A percentile compares a stretch with the other conserved stretches of the same genome.
phyloP scores from a whole-genome alignment of 92 coral and sea anemone species.

The Bergia puertoricense region DNA sequence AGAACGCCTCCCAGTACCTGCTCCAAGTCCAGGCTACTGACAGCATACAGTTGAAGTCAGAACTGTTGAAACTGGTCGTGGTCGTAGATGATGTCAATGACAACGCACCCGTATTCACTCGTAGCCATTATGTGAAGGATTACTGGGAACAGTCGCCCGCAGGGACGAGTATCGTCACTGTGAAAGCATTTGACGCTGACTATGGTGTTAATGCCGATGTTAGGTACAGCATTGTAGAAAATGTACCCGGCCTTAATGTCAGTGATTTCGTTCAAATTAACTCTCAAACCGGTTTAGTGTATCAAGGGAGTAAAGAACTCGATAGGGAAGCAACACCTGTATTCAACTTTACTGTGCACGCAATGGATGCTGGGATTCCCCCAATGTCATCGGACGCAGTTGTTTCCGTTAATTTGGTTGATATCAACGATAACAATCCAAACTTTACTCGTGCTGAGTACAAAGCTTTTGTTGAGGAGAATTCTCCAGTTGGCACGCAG shows the following conservation, averaged over 20 bases:
- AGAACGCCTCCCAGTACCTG: constrained; percentile 66
- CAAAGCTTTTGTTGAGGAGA: constrained; percentile 79
- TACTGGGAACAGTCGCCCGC: constrained; percentile 84
- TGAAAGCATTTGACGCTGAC: constrained; percentile 74
- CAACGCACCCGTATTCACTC: constrained; percentile 70
- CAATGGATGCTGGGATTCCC: constrained; percentile 69
- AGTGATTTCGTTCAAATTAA: constrained; percentile 61
- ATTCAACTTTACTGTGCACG: constrained; percentile 74
- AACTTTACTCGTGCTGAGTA: constrained; percentile 68
- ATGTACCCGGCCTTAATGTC: constrained; percentile 41
- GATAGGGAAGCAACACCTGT: constrained; percentile 57
- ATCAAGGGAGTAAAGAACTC: constrained; percentile 58
- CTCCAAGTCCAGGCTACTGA: constrained; percentile 69
- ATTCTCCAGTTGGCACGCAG: constrained; percentile 70
- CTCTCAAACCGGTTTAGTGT: constrained; percentile 59
- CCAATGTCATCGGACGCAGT: constrained; percentile 52
- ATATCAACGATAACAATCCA: constrained; percentile 87
- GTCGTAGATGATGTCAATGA: constrained; percentile 81
- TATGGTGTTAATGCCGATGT: constrained; percentile 76
- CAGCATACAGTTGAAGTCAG: constrained; percentile 61
- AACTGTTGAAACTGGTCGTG: constrained; percentile 52
- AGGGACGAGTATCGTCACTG: constrained; percentile 73
- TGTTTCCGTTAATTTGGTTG: constrained; percentile 76
- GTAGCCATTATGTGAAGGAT: constrained; percentile 44
- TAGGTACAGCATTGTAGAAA: constrained; percentile 74